Conservation (phyloP, 1,140 invertebrate genomes). For the Chionoecetes opilio region DNA sequence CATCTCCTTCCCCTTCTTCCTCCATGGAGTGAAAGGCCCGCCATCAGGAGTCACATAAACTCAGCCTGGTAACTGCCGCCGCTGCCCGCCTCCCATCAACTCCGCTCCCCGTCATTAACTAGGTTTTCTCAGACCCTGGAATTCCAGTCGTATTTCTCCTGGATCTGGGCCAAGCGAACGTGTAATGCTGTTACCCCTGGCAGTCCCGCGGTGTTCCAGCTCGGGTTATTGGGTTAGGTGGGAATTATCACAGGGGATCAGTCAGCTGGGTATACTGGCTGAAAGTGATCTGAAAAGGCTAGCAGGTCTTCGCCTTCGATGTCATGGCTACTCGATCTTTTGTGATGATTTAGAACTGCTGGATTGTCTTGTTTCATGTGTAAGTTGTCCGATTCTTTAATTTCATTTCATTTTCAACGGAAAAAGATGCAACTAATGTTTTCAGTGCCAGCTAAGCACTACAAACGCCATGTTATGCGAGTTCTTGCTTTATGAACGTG, state of each 20-base stretch:
- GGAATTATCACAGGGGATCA: slow-evolving; percentile 61
- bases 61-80: slow-evolving; percentile 68
- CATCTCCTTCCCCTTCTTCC: slow-evolving; percentile 42
- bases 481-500: not conserved
- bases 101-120: slow-evolving; percentile 77
- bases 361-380: no score
- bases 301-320: not conserved
- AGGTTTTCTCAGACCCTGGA: slow-evolving; percentile 75
- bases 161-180: slow-evolving; percentile 74
- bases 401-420: not conserved
- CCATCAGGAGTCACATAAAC: slow-evolving; percentile 75
- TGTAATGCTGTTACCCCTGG: slow-evolving; percentile 72
- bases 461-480: not conserved
- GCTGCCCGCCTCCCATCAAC: slow-evolving; percentile 74
- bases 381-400: not conserved
- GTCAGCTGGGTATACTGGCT: not conserved
- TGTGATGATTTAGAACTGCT: no score
- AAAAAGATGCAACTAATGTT: not conserved
- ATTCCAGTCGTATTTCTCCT: slow-evolving; percentile 77
- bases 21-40: slow-evolving; percentile 58
- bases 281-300: slow-evolving; percentile 12
- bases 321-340: no score
- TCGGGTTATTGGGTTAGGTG: slow-evolving; percentile 62
- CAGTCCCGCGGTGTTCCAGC: slow-evolving; percentile 44
- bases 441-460: not conserved